Conservation (phyloP, 2,888 invertebrate species). For the Hololepta plana region DNA sequence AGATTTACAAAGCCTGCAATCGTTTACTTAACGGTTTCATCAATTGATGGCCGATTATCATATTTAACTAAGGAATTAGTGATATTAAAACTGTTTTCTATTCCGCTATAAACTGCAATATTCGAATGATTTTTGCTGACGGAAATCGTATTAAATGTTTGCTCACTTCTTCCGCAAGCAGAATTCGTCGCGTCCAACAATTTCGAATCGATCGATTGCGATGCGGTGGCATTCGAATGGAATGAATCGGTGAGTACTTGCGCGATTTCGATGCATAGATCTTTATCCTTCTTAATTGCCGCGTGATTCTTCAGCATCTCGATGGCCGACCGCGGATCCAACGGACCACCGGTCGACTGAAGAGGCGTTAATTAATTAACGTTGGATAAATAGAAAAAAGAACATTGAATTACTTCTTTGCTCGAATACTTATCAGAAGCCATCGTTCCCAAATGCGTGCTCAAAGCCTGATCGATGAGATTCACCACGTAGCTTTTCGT, state of each 20-base stretch:
- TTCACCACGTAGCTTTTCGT: conserved; percentile 29
- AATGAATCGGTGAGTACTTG: conserved; percentile 14
- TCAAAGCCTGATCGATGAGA: conserved; percentile 28
- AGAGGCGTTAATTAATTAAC: background rate
- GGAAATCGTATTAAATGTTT: no score
- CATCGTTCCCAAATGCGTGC: conserved; percentile 25
- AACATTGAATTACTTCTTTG: conserved; percentile 10
- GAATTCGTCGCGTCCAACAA: no score
- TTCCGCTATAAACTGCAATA: no score
- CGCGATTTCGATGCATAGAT: conserved; percentile 19
- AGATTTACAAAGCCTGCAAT: no score
- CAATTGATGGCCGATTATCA: no score
- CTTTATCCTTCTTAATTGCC: conserved; percentile 14
- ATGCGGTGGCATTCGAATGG: conserved; percentile 8
- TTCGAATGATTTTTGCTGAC: no score
- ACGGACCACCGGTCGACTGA: conserved; percentile 6
- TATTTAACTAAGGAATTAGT: no score
- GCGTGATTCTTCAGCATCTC: conserved; percentile 18
- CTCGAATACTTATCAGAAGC: conserved; percentile 9
- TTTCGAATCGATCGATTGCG: no score
- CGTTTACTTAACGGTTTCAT: no score
- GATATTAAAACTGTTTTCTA: no score
- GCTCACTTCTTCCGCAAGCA: no score
- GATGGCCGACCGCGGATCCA: conserved; percentile 18
- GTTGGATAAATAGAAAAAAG: background rate